Percentiles rank a stretch among this genome's conserved stretches.
phyloP scores from a whole-genome alignment of 1,140 invertebrate species.

The Eurosta solidaginis region DNA sequence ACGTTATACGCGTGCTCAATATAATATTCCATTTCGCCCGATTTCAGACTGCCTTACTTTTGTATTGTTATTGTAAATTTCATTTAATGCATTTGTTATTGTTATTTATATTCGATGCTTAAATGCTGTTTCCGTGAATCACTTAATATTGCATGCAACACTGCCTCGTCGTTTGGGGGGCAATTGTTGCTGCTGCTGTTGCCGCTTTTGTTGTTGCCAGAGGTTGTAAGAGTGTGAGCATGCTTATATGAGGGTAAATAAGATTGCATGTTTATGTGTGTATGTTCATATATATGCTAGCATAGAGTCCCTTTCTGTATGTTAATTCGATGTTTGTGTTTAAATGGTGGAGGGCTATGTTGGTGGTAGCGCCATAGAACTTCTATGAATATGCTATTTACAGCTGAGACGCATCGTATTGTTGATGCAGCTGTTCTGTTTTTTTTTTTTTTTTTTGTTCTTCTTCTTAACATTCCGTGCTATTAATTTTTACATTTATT shows the following conservation, averaged over 20 bases:
- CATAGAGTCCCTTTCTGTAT: neutral
- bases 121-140: neutral
- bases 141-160: slow-evolving; percentile 10
- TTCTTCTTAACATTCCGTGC: no score
- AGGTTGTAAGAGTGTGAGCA: neutral
- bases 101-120: neutral
- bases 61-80: neutral
- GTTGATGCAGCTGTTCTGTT: no score
- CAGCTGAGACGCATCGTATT: no score
- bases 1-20: no score
- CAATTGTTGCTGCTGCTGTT: neutral
- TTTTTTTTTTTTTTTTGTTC: no score
- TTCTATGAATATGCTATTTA: no score
- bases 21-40: neutral
- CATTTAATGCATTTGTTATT: neutral
- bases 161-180: neutral
- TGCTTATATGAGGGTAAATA: neutral
- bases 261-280: no score
- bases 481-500: no score
- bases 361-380: no score
- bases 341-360: no score
- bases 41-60: neutral
- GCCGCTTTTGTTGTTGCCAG: neutral
- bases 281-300: neutral
- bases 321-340: no score